These are phyloP conservation scores for Ischnura elegans DNA, from an alignment of 2,888 invertebrate genomes.

Conservation along the genomic window DNA sequence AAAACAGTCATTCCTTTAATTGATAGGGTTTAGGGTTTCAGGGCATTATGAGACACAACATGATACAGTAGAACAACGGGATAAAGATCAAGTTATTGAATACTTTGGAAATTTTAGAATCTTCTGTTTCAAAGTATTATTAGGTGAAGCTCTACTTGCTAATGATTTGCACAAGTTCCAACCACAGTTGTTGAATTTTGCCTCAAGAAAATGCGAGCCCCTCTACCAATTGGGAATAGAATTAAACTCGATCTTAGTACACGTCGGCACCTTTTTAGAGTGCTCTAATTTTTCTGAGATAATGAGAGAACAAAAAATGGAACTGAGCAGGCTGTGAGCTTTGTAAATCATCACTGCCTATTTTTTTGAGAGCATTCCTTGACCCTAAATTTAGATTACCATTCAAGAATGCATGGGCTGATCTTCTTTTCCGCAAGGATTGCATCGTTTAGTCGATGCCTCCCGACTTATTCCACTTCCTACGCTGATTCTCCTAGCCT, in stretches of 20 bases:
- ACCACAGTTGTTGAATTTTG: background rate
- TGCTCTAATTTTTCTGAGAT: background rate
- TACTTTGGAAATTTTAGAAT: background rate
- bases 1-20: background rate
- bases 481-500: constrained; percentile 15
- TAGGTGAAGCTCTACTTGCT: background rate
- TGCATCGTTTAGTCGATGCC: background rate
- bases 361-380: constrained; percentile 34
- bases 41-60: background rate
- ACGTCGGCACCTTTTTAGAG: background rate
- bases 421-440: background rate
- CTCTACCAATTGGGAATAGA: background rate
- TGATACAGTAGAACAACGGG: background rate
- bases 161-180: background rate
- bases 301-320: background rate
- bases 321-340: background rate
- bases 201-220: background rate
- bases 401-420: constrained; percentile 19
- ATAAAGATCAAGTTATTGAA: background rate
- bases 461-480: background rate
- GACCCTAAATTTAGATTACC: constrained; percentile 12
- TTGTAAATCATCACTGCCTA: background rate
- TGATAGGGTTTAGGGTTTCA: background rate
- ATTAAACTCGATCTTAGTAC: background rate
- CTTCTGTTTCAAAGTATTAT: background rate